phyloP scores from a whole-genome alignment of 1,140 invertebrate species.

The Orchesella cincta region DNA sequence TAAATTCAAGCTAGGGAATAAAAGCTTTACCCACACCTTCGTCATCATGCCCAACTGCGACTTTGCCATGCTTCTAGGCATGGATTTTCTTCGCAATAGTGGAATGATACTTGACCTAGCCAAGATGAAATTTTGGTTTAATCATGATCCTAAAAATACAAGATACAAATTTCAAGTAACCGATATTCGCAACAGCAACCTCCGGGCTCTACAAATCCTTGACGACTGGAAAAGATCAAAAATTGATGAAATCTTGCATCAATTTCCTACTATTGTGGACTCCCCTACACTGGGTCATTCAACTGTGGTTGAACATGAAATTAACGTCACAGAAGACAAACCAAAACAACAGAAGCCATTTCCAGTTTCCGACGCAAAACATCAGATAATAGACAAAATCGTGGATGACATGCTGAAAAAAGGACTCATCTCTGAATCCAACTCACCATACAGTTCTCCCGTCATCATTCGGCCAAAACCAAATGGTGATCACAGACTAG shows the following conservation, averaged over 20 bases:
- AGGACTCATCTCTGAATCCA: slow-evolving; percentile 31
- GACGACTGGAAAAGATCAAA: background rate
- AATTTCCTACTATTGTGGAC: slow-evolving; percentile 4
- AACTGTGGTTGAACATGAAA: slow-evolving; percentile 19
- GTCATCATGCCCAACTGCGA: background rate
- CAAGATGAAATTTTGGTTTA: background rate
- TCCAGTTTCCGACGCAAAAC: background rate
- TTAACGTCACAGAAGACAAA: background rate
- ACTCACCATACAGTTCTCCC: slow-evolving; percentile 30
- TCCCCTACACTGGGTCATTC: background rate
- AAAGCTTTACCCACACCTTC: background rate
- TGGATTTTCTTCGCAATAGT: slow-evolving; percentile 31
- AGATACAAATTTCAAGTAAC: background rate
- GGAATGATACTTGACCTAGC: background rate
- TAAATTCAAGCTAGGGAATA: background rate
- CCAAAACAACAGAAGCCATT: slow-evolving; percentile 7
- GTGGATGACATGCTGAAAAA: slow-evolving; percentile 24
- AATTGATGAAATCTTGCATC: background rate
- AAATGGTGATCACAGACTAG: slow-evolving; percentile 9
- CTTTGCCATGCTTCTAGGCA: slow-evolving; percentile 26
- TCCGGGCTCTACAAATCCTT: background rate
- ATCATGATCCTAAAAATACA: background rate
- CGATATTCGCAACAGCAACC: background rate
- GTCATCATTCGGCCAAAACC: slow-evolving; percentile 24
- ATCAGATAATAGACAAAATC: slow-evolving; percentile 4